Conservation (phyloP, 2,113 vertebrate species). For the Halichoerus grypus region DNA sequence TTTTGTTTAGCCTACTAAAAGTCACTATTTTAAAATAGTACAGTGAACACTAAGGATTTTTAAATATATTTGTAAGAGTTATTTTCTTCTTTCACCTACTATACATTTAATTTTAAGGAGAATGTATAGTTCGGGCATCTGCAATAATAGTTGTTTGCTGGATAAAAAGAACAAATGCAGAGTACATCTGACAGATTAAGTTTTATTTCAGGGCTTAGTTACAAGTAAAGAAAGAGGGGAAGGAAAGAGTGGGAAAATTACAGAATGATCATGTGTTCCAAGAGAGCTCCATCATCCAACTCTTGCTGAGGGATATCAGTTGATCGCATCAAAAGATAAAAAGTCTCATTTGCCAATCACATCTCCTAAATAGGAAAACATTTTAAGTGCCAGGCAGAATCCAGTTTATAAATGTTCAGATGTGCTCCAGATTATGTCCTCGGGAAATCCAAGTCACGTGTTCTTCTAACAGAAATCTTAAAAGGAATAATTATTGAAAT, state of each 20-base stretch:
- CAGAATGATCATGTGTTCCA: slow-evolving; percentile 25
- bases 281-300: slow-evolving; percentile 68
- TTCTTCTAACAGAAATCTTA: slow-evolving; percentile 72
- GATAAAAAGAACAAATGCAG: background rate
- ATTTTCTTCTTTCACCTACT: slow-evolving; percentile 7
- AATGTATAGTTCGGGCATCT: background rate
- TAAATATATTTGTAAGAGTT: background rate
- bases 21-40: background rate
- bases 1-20: background rate
- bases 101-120: slow-evolving; percentile 35
- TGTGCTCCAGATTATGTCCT: slow-evolving; percentile 68
- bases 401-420: slow-evolving; percentile 60
- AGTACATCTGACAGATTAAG: background rate
- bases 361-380: slow-evolving; percentile 67
- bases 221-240: background rate
- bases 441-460: slow-evolving; percentile 19
- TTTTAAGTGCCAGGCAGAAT: slow-evolving; percentile 57
- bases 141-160: background rate
- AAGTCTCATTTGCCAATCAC: slow-evolving; percentile 75
- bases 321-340: slow-evolving; percentile 72
- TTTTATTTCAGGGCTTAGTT: slow-evolving; percentile 35
- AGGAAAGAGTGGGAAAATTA: background rate
- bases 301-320: slow-evolving; percentile 50
- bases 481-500: slow-evolving; percentile 66
- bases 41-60: background rate